Evolutionary conservation across 2,797 vertebrate species (phyloP), one percentile per base, ranked within the genome.

Genomic region (Microctenopoma steveboyesi): DNA sequence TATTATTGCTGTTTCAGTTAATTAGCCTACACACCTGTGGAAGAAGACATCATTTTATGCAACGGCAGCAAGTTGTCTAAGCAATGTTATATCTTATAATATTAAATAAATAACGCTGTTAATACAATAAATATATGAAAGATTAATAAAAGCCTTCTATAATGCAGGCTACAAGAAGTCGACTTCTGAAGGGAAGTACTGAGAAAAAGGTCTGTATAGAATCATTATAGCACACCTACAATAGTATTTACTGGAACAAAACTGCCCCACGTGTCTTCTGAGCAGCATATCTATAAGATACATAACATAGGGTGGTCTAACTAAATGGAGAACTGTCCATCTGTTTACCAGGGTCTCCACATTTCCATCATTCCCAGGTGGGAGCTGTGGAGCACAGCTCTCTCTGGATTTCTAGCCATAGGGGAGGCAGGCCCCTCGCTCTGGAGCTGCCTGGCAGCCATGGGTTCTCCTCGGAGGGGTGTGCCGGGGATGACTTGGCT

Each of bases 241-340:
- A 87, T 78, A 78, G 89, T 86, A 67, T 84, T 76, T 70, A 86
- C 88, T 80, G 94, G 94, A 95, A 81, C 94, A 93, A 91, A 89
- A 89, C 74, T 62, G 93, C 87, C 94, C 95, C 95, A 93, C 69
- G 85, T 43, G 91, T 95, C 93, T 95, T 94, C 92, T 93, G 94
- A 95, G 92, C 94, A 93, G 84, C 93, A 96, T 96, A 96, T 96
- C 96, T 97, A 97, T 97, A 96, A 96, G 96, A 96, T 97, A 96
- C 95, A 96, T 95, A 68, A 89, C 75, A 89, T 86, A 90, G 88
- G 88, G 92, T 78, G 83, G 90, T 88, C 95, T 95, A 94, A 91
- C 79, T 91, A 83, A 66, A 74, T 39, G 58, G 64, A 80, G 35
- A 83, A 72, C 69, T 27, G 73, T 78, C 77, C 75, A 60, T 22